Percentiles rank a stretch among this genome's conserved stretches.
Evolutionary conservation across 64 coral and sea anemone genomes (phyloP).

Genomic region (Montipora efflorescens): DNA sequence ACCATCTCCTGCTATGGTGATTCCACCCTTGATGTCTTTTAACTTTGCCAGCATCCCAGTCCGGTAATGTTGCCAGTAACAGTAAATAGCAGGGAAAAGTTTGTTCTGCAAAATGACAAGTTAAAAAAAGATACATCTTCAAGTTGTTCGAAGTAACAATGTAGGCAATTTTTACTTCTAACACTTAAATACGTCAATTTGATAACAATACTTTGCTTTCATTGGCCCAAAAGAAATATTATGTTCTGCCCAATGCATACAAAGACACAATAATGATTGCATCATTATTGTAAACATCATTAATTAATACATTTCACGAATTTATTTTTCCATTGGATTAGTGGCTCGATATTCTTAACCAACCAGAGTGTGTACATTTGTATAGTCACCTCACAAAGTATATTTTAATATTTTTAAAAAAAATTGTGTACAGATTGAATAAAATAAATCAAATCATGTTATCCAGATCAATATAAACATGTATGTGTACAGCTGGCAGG

Average conservation of each 20-base stretch:
- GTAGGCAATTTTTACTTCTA: background rate
- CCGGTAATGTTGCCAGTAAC: background rate
- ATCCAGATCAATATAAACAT: too few species aligned
- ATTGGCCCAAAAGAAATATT: background rate
- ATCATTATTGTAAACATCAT: background rate
- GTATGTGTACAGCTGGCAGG: too few species aligned
- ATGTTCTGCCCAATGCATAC: too few species aligned
- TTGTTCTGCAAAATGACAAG: background rate
- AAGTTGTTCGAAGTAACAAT: background rate
- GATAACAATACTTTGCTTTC: background rate
- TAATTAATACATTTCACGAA: background rate
- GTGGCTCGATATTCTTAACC: too few species aligned
- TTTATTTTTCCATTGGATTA: too few species aligned
- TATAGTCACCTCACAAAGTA: background rate
- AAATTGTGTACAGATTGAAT: too few species aligned
- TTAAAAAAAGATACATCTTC: too few species aligned
- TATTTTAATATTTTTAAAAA: too few species aligned
- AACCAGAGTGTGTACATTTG: background rate
- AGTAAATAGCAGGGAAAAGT: background rate
- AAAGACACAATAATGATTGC: conserved; percentile 4
- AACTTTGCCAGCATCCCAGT: background rate
- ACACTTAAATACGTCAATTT: background rate
- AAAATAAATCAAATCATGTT: too few species aligned
- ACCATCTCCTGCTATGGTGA: conserved; percentile 5
- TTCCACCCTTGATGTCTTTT: background rate